Percentiles rank a stretch among this genome's conserved stretches.
These are phyloP conservation scores for Uria aalge DNA, from an alignment of 2,113 vertebrate species.

Conservation along the genomic window DNA sequence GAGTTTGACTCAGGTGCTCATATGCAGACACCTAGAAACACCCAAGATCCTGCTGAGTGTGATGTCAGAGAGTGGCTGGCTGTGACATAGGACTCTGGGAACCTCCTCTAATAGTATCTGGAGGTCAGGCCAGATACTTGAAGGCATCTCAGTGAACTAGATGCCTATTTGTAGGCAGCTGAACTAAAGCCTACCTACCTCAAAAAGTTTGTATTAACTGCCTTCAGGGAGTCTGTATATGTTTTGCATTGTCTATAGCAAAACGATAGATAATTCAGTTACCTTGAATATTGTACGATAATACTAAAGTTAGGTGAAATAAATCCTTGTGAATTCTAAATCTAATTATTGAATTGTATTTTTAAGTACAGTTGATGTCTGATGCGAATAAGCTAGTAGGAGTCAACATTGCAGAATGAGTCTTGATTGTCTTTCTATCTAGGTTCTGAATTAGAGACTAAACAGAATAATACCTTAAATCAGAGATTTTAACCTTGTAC, in stretches of 20 bases:
- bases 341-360: neutral
- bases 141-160: neutral
- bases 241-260: neutral
- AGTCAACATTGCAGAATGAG: neutral
- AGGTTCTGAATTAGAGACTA: neutral
- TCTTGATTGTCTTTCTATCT: neutral
- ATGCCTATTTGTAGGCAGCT: neutral
- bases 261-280: neutral
- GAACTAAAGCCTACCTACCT: neutral
- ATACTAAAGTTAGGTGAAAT: neutral
- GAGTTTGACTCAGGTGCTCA: neutral
- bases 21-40: neutral
- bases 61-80: neutral
- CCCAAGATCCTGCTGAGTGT: neutral
- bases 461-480: neutral
- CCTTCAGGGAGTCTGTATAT: neutral
- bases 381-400: neutral
- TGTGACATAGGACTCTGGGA: neutral
- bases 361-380: neutral
- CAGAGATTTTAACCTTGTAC: neutral
- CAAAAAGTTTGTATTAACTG: neutral
- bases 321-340: neutral
- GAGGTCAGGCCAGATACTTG: neutral
- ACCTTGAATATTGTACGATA: neutral
- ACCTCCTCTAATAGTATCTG: neutral